Evolutionary conservation across 1,140 invertebrate species (phyloP).

Genomic region (Panulirus ornatus): DNA sequence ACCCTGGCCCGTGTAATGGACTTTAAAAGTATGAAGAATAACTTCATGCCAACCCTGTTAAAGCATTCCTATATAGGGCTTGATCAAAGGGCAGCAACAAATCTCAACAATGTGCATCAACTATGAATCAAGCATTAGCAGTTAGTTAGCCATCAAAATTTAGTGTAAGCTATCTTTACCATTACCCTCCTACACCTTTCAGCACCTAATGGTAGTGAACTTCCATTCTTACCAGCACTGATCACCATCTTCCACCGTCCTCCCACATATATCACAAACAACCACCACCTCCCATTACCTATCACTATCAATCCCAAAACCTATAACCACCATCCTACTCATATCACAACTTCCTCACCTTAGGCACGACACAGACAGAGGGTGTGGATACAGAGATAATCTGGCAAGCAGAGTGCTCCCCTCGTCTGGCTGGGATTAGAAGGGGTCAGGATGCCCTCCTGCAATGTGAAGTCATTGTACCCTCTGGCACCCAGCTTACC

Average conservation of each 20-base stretch:
- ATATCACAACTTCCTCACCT: background rate
- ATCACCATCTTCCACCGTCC: background rate
- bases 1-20: no score
- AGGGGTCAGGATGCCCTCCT: slow-evolving; percentile 13
- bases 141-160: no score
- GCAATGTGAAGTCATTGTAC: background rate
- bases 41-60: no score
- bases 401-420: background rate
- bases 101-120: no score
- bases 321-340: background rate
- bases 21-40: no score
- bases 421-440: background rate
- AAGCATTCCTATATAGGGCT: no score
- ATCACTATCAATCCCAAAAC: background rate
- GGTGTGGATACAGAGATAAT: background rate
- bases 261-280: no score
- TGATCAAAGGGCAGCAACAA: no score
- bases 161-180: no score
- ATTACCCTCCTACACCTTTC: no score
- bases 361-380: background rate
- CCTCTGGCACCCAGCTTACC: slow-evolving; percentile 3
- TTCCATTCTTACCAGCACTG: background rate
- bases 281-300: background rate
- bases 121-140: no score
- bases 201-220: background rate